Evolutionary conservation across 2,797 vertebrate genomes (phyloP).

Genomic region (Eupleurogrammus muticus): DNA sequence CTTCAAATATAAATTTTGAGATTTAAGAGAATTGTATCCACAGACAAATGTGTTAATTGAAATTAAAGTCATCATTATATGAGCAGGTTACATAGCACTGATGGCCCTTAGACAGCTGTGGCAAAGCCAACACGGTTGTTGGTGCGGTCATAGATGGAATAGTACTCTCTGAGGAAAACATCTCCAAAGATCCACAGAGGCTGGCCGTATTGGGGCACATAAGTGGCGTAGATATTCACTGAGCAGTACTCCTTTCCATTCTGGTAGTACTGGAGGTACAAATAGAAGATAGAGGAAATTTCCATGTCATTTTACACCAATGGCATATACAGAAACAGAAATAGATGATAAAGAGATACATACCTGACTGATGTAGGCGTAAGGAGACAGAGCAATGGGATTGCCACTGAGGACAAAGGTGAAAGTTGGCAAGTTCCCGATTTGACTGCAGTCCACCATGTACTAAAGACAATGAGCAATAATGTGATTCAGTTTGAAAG

Average conservation of each 20-base stretch:
- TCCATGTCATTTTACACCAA: too few relatives aligned
- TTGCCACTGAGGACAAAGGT: slow-evolving; percentile 77
- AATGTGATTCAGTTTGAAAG: slow-evolving; percentile 3
- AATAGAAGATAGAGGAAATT: neutral
- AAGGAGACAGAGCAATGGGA: slow-evolving; percentile 74
- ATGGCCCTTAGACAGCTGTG: slow-evolving; percentile 60
- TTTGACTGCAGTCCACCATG: slow-evolving; percentile 73
- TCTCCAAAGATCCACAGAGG: slow-evolving; percentile 87
- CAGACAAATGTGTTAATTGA: neutral
- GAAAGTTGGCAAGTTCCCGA: slow-evolving; percentile 77
- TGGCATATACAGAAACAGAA: neutral
- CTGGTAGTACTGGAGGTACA: slow-evolving; percentile 23
- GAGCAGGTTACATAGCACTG: neutral
- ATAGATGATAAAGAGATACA: neutral
- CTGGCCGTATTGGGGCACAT: slow-evolving; percentile 72
- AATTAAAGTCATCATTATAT: slow-evolving; percentile 4
- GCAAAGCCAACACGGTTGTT: slow-evolving; percentile 85
- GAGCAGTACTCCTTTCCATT: slow-evolving; percentile 70
- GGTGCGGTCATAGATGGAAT: slow-evolving; percentile 80
- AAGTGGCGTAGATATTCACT: slow-evolving; percentile 76
- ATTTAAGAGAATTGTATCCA: neutral
- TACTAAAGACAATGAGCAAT: slow-evolving; percentile 69
- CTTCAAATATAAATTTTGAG: neutral
- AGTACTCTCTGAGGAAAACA: slow-evolving; percentile 86
- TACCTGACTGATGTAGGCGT: slow-evolving; percentile 74